These are phyloP conservation scores for Scophthalmus maximus DNA, from an alignment of 2,113 vertebrate genomes.

Conservation along the genomic window DNA sequence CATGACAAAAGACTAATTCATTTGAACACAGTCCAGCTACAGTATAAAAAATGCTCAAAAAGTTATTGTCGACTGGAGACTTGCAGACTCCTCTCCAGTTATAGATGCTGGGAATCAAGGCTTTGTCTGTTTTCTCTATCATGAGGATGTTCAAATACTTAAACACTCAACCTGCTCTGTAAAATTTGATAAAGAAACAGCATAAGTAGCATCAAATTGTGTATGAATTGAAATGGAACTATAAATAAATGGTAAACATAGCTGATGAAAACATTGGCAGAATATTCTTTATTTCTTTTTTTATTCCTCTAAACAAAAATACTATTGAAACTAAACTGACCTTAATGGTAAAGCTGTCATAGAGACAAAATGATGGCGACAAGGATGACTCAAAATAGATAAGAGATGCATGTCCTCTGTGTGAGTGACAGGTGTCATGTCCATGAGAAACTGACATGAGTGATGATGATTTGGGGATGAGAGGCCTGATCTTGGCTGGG, in stretches of 20 bases:
- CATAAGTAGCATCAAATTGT: conserved; percentile 26
- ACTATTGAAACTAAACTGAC: conserved; percentile 2
- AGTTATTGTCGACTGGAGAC: not conserved
- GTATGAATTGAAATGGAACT: conserved; percentile 6
- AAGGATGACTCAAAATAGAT: conserved; percentile 54
- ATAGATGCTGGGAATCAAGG: conserved; percentile 10
- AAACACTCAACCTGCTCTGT: too few species aligned
- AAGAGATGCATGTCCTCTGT: conserved; percentile 54
- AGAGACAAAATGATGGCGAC: conserved; percentile 48
- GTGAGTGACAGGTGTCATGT: conserved; percentile 68
- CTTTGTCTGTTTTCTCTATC: conserved; percentile 7
- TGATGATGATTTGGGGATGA: conserved; percentile 47
- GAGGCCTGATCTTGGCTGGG: conserved; percentile 43
- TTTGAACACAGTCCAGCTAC: conserved; percentile 21
- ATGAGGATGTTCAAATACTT: conserved; percentile 9
- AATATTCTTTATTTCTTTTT: not conserved
- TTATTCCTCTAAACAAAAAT: not conserved
- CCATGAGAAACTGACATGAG: conserved; percentile 66
- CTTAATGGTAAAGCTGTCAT: conserved; percentile 31
- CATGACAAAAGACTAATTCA: conserved; percentile 47
- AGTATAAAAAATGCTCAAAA: conserved; percentile 21
- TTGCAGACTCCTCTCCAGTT: conserved; percentile 28
- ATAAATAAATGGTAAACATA: conserved; percentile 31
- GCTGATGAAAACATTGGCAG: conserved; percentile 16
- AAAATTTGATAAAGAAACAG: conserved; percentile 30